These are phyloP conservation scores for Cotesia typhae DNA, from an alignment of 1,140 invertebrate genomes.

Conservation along the genomic window DNA sequence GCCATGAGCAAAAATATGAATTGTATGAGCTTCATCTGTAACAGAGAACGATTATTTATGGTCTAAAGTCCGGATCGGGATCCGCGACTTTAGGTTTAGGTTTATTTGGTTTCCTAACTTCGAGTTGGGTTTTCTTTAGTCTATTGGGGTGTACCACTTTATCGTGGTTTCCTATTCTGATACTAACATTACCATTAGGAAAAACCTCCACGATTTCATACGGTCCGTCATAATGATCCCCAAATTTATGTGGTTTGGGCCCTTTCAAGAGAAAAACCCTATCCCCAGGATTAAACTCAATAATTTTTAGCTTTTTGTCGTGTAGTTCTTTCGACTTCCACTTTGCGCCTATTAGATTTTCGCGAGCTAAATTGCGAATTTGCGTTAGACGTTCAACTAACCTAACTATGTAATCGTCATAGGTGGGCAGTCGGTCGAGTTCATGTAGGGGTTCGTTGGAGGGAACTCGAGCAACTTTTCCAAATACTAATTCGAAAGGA, in stretches of 20 bases:
- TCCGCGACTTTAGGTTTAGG: not conserved
- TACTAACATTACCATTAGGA: not conserved
- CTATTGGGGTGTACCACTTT: constrained; percentile 6
- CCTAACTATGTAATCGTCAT: no score
- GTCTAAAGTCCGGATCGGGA: constrained; percentile 6
- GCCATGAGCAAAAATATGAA: not conserved
- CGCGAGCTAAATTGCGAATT: no score
- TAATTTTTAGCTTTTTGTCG: constrained; percentile 16
- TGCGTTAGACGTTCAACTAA: no score
- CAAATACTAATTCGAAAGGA: no score
- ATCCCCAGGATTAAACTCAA: not conserved
- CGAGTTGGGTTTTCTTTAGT: not conserved
- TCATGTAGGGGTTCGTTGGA: no score
- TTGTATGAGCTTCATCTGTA: not conserved
- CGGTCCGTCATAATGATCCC: constrained; percentile 21
- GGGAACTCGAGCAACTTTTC: no score
- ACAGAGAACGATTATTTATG: not conserved
- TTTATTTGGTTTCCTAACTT: not conserved
- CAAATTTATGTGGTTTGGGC: constrained; percentile 1
- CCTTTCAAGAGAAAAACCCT: constrained; percentile 15
- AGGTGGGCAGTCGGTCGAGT: no score
- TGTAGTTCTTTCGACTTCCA: constrained; percentile 6
- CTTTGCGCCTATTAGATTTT: constrained; percentile 21
- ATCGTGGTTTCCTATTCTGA: not conserved
- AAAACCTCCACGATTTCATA: constrained; percentile 19